Evolutionary conservation across 2,888 invertebrate genomes (phyloP).

Genomic region (Drosophila subquinaria): DNA sequence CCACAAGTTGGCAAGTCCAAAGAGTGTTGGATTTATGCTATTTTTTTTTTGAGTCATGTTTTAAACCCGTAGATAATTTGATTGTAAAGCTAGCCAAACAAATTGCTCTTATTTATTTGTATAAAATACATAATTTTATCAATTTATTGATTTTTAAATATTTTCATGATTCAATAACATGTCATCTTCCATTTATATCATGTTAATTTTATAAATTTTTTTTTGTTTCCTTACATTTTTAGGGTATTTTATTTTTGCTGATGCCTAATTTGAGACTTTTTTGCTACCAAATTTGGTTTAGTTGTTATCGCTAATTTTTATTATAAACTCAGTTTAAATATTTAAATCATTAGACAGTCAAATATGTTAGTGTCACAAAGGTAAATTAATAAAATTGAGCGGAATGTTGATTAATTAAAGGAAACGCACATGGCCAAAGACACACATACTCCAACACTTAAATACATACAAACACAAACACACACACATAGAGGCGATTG

Average conservation of each 20-base stretch:
- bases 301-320: conserved; percentile 59
- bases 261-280: background rate
- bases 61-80: background rate
- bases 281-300: conserved; percentile 59
- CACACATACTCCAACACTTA: background rate
- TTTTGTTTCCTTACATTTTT: background rate
- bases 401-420: conserved; percentile 78
- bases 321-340: conserved; percentile 44
- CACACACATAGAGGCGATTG: conserved; percentile 52
- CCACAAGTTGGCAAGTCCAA: no score
- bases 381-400: conserved; percentile 75
- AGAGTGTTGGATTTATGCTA: background rate
- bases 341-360: conserved; percentile 63
- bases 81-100: no score
- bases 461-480: conserved; percentile 18
- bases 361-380: conserved; percentile 68
- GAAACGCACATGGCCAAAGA: conserved; percentile 66
- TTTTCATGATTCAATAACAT: background rate
- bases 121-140: background rate
- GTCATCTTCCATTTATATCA: background rate
- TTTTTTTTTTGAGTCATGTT: background rate
- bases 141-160: background rate
- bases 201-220: conserved; percentile 3
- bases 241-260: background rate
- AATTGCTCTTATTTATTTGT: background rate